Conservation (phyloP, 1,140 invertebrate species). For the Acromyrmex charruanus region DNA sequence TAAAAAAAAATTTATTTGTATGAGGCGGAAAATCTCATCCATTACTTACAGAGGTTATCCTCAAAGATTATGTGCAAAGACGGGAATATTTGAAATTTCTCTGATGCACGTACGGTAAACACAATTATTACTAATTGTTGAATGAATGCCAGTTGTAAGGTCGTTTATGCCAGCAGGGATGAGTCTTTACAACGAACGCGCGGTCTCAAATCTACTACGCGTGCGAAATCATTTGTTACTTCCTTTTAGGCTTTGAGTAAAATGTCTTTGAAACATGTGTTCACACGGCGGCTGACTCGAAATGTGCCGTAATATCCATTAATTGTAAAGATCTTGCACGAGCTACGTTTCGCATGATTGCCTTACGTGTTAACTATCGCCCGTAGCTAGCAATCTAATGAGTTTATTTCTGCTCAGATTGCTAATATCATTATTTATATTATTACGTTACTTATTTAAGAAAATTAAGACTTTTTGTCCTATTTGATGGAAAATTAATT, state of each 20-base stretch:
- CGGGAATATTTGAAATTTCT: slow-evolving; percentile 66
- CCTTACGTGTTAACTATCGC: slow-evolving; percentile 16
- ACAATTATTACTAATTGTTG: slow-evolving; percentile 74
- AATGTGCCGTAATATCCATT: slow-evolving; percentile 22
- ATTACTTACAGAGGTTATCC: neutral
- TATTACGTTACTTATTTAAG: neutral
- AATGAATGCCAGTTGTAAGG: slow-evolving; percentile 71
- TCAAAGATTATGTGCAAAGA: neutral
- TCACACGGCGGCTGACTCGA: neutral
- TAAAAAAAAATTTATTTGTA: slow-evolving; percentile 23
- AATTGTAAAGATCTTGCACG: slow-evolving; percentile 51
- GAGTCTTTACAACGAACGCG: slow-evolving; percentile 48
- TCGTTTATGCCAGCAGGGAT: slow-evolving; percentile 47
- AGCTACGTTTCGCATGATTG: slow-evolving; percentile 21
- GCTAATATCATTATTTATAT: neutral
- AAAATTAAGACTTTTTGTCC: neutral
- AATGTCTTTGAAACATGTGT: slow-evolving; percentile 34
- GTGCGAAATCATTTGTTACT: slow-evolving; percentile 50
- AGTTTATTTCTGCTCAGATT: slow-evolving; percentile 4
- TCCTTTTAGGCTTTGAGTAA: slow-evolving; percentile 55
- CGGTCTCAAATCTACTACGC: slow-evolving; percentile 62
- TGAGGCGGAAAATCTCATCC: neutral
- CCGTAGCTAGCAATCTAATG: neutral
- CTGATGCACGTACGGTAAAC: slow-evolving; percentile 66
- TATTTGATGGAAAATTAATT: neutral